Conservation (phyloP, 2,888 invertebrate species). For the Cybosia mesomella region DNA sequence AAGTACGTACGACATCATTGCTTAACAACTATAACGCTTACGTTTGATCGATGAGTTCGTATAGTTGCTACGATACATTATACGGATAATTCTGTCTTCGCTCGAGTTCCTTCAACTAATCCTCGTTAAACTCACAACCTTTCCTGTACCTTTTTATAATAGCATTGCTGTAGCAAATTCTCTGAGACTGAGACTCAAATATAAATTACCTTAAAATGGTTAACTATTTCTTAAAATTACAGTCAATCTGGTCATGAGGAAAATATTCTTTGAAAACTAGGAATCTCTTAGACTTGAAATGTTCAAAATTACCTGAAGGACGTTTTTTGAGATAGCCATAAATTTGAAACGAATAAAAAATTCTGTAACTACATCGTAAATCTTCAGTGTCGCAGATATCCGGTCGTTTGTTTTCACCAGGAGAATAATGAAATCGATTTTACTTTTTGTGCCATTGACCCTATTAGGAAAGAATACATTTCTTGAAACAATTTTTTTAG, state of each 20-base stretch:
- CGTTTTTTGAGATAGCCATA: slow-evolving; percentile 59
- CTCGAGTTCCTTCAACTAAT: slow-evolving; percentile 45
- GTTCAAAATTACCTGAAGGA: slow-evolving; percentile 59
- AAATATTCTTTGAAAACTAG: slow-evolving; percentile 52
- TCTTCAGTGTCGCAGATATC: slow-evolving; percentile 66
- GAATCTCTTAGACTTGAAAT: slow-evolving; percentile 31
- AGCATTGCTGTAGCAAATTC: slow-evolving; percentile 70
- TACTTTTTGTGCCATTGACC: slow-evolving; percentile 24
- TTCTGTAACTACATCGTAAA: slow-evolving; percentile 71
- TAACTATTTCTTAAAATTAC: slow-evolving; percentile 65
- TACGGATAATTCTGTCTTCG: slow-evolving; percentile 57
- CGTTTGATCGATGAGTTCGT: slow-evolving; percentile 78
- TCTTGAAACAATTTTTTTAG: slow-evolving; percentile 15
- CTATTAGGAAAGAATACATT: slow-evolving; percentile 15
- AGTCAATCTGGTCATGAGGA: slow-evolving; percentile 61
- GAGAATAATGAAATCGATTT: slow-evolving; percentile 49
- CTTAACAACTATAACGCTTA: slow-evolving; percentile 51
- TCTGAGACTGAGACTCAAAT: slow-evolving; percentile 58
- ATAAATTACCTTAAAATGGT: slow-evolving; percentile 69
- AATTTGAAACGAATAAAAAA: slow-evolving; percentile 77
- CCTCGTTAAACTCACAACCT: slow-evolving; percentile 68
- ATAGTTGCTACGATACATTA: slow-evolving; percentile 72
- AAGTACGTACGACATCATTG: slow-evolving; percentile 47
- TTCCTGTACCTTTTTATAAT: slow-evolving; percentile 68
- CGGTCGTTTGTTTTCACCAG: slow-evolving; percentile 64